phyloP scores from a whole-genome alignment of 2,888 invertebrate species.

The Pyrrhosoma nymphula region DNA sequence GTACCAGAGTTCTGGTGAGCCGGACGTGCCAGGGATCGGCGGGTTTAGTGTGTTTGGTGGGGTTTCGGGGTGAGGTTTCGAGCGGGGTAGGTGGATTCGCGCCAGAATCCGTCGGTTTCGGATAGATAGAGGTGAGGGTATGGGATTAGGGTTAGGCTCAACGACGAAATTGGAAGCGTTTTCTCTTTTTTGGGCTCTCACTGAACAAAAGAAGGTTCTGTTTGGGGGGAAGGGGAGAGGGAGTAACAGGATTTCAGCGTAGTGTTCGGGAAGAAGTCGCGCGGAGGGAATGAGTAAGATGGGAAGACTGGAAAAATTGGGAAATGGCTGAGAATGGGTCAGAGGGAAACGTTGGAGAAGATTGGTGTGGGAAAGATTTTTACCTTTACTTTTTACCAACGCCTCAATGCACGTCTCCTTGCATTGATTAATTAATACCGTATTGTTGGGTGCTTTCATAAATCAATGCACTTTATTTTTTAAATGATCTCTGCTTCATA shows the following conservation, averaged over 20 bases:
- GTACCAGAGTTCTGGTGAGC: background rate
- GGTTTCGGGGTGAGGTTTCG: background rate
- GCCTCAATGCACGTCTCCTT: too few relatives aligned
- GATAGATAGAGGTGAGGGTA: background rate
- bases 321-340: background rate
- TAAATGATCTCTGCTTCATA: too few relatives aligned
- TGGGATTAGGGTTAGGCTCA: background rate
- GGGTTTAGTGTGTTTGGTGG: background rate
- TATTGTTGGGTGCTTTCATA: too few relatives aligned
- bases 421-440: too few relatives aligned
- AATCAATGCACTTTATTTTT: too few relatives aligned
- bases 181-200: background rate
- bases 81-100: background rate
- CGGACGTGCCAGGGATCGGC: constrained; percentile 12
- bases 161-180: constrained; percentile 60
- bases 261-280: background rate
- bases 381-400: too few relatives aligned
- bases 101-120: background rate
- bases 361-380: background rate
- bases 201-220: background rate
- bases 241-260: background rate
- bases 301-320: background rate
- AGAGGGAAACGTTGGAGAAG: background rate
- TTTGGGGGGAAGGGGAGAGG: too few relatives aligned
- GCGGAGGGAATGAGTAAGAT: background rate